Base-by-base conservation (phyloP, 2,797 vertebrate species). In the Sebastes goodei region DNA sequence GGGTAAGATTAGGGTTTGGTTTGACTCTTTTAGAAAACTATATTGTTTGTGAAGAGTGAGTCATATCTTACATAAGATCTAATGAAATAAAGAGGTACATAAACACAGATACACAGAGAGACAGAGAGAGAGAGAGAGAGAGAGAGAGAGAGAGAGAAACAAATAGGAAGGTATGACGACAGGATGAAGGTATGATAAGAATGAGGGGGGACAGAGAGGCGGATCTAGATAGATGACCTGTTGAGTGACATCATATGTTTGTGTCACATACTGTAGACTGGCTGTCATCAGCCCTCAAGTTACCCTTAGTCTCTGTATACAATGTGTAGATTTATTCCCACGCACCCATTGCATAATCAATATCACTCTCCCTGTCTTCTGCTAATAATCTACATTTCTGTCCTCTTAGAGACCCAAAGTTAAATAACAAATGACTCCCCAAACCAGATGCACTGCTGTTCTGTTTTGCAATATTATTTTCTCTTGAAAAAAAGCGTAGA, bases 1-100 rank as follows among this genome's bases (percentile, higher is more conserved):
- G 53, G 61, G 74, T 76, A 71, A 78, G 69, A 82, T 79, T 81
- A 72, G 66, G 66, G 46, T 73, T 80, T 70, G 59, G 62, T 76
- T 72, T 66, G 80, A 73, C 38, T 88, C 11, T 82, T 76, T 57
- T 57, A 59, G 32, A 81, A 88, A 89, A 82, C 21, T 14, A 30
- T 56, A 80, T 69, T 64, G 49, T 84, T 86, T 69, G 62, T 52
- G 42, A 78, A 27, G 1, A 69, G 73, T 82, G 64, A 88, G 30
- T 83, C 85, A 90, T 57, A 60, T 61, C 57, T 84, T 82, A 23
- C 49, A 38, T 78, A 57, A 84, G 49, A 68, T 55, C 42, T 46
- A 53, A 77, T 61, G 21, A 66, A 53, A 73, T 30, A 62, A 3
- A 69, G 56, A 65, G 3, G 12, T 1, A 10, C 33, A 33, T 3